A percentile compares a stretch with the other conserved stretches of the same genome.
Evolutionary conservation across 1,140 invertebrate species (phyloP).

Genomic region (Bombus superbus): DNA sequence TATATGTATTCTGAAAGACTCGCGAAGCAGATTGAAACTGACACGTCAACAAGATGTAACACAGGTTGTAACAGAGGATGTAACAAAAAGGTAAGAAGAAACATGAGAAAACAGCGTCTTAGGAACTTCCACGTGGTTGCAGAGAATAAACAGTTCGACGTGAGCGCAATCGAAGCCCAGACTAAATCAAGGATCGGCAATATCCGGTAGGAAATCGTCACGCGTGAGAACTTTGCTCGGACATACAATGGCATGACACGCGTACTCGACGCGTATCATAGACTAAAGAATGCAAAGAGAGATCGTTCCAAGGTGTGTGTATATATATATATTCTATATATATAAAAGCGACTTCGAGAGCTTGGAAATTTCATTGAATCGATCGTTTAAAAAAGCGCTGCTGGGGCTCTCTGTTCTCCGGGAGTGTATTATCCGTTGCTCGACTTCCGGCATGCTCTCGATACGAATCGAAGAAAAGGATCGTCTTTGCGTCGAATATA

Average conservation of each 20-base stretch:
- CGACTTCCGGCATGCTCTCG: conserved; percentile 53
- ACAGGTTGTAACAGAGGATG: conserved; percentile 21
- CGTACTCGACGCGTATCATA: neutral
- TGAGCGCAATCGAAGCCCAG: conserved; percentile 27
- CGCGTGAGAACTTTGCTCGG: conserved; percentile 33
- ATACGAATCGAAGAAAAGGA: conserved; percentile 57
- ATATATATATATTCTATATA: no score
- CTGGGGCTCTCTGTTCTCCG: neutral
- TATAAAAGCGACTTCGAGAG: neutral
- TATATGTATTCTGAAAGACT: conserved; percentile 33
- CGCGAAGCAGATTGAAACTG: conserved; percentile 13
- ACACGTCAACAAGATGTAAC: conserved; percentile 11
- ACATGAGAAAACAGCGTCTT: conserved; percentile 35
- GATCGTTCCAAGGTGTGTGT: neutral
- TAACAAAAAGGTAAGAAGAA: conserved; percentile 26
- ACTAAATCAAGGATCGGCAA: conserved; percentile 37
- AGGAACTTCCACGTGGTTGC: conserved; percentile 58
- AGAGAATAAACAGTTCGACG: conserved; percentile 29
- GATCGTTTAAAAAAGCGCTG: neutral
- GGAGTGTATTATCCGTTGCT: conserved; percentile 10
- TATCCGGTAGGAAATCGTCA: conserved; percentile 7
- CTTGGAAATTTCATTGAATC: neutral
- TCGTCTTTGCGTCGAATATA: conserved; percentile 1
- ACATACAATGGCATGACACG: neutral
- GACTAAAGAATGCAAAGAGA: neutral